Conservation (phyloP, 2,888 invertebrate species). For the Terebella lapidaria region DNA sequence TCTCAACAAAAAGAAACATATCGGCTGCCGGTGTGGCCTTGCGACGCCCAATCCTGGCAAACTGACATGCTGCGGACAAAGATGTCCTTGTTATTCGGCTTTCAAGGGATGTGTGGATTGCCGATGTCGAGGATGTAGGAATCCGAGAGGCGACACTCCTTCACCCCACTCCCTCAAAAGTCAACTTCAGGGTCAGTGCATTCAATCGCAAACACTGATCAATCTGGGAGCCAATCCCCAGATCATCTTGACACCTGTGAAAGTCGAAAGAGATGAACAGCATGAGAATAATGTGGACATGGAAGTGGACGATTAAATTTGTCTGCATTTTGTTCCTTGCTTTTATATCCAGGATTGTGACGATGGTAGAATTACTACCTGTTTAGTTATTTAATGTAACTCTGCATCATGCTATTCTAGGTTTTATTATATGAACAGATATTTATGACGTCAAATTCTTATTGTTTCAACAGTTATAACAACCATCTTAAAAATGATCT, state of each 20-base stretch:
- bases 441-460: no score
- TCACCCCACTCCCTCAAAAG: neutral
- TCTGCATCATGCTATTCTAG: no score
- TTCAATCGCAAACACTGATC: neutral
- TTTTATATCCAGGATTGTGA: no score
- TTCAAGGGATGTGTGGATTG: constrained; percentile 85
- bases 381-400: no score
- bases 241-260: neutral
- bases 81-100: constrained; percentile 90
- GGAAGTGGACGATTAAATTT: neutral
- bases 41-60: constrained; percentile 84
- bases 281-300: neutral
- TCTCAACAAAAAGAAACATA: neutral
- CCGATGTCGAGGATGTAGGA: constrained; percentile 86
- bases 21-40: constrained; percentile 83
- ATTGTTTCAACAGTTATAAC: no score
- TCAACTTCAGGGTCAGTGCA: neutral
- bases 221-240: neutral
- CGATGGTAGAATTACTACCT: no score
- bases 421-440: no score
- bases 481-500: no score
- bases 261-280: neutral
- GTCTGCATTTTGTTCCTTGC: no score
- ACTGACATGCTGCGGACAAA: constrained; percentile 85
- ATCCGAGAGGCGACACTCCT: constrained; percentile 59